Conservation (phyloP, 2,113 vertebrate species). For the Pyxicephalus adspersus region DNA sequence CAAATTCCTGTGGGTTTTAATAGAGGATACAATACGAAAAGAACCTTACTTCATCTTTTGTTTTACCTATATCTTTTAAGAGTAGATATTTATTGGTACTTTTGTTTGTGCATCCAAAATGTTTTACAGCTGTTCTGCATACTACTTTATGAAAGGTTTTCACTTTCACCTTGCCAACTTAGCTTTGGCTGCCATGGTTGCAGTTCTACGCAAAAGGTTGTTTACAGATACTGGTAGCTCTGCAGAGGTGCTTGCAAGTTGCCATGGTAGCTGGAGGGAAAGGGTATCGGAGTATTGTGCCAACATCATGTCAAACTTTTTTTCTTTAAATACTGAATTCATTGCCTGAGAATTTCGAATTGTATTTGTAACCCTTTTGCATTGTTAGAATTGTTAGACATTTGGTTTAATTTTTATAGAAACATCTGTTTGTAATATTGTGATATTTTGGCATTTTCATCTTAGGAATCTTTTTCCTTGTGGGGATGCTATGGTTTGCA, state of each 20-base stretch:
- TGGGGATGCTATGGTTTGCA: constrained; percentile 98
- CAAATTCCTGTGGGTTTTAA: no score
- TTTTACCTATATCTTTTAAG: no score
- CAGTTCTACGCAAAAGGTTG: not conserved
- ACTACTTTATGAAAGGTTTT: not conserved
- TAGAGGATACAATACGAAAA: no score
- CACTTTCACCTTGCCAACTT: not conserved
- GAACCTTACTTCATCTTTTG: no score
- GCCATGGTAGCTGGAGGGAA: not conserved
- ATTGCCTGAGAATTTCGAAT: no score
- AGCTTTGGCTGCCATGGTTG: not conserved
- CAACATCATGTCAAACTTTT: not conserved
- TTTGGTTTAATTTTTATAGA: no score
- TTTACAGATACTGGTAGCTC: not conserved
- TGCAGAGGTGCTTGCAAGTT: not conserved
- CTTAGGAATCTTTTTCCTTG: constrained; percentile 95
- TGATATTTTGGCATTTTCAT: constrained; percentile 15
- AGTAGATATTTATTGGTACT: not conserved
- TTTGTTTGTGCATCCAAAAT: not conserved
- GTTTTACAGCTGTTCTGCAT: not conserved
- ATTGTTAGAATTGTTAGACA: no score
- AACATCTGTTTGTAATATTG: no score
- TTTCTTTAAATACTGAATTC: no score
- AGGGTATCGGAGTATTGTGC: not conserved
- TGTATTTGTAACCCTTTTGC: no score